These are phyloP conservation scores for Hydropsyche tenuis DNA, from an alignment of 1,140 invertebrate species.

Conservation along the genomic window DNA sequence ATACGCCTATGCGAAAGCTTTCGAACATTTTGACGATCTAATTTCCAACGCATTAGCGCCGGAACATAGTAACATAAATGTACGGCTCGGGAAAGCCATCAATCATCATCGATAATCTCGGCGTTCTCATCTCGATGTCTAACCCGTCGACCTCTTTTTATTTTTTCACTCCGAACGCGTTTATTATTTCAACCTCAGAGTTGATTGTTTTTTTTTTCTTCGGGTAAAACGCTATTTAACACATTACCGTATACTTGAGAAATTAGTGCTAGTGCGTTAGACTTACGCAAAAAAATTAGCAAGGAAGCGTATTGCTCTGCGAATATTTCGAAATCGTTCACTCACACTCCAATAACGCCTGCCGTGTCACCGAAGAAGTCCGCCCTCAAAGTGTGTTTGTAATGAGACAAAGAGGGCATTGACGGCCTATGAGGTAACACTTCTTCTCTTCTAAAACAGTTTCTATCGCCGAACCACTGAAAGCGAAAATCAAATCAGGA, in stretches of 20 bases:
- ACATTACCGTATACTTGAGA: neutral
- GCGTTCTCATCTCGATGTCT: slow-evolving; percentile 27
- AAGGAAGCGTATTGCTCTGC: too few species aligned
- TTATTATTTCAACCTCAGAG: slow-evolving; percentile 25
- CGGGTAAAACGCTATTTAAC: neutral
- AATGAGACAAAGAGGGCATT: slow-evolving; percentile 79
- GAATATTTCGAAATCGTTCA: slow-evolving; percentile 42
- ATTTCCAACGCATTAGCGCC: slow-evolving; percentile 21
- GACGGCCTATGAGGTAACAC: slow-evolving; percentile 77
- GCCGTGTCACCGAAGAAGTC: slow-evolving; percentile 77
- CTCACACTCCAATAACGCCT: slow-evolving; percentile 82
- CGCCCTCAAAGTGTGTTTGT: slow-evolving; percentile 75
- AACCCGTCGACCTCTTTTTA: slow-evolving; percentile 15
- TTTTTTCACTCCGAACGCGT: neutral
- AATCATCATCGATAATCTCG: slow-evolving; percentile 42
- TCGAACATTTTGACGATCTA: slow-evolving; percentile 34
- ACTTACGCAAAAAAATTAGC: too few species aligned
- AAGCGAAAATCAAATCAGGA: slow-evolving; percentile 80
- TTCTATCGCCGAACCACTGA: slow-evolving; percentile 77
- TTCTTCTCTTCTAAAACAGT: slow-evolving; percentile 79
- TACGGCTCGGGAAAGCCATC: slow-evolving; percentile 38
- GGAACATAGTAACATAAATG: too few species aligned
- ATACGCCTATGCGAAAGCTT: too few species aligned
- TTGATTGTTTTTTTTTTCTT: too few species aligned
- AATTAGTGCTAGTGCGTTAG: too few species aligned